Base-by-base conservation (phyloP, 2,113 vertebrate species). In the Falcunculus frontatus region DNA sequence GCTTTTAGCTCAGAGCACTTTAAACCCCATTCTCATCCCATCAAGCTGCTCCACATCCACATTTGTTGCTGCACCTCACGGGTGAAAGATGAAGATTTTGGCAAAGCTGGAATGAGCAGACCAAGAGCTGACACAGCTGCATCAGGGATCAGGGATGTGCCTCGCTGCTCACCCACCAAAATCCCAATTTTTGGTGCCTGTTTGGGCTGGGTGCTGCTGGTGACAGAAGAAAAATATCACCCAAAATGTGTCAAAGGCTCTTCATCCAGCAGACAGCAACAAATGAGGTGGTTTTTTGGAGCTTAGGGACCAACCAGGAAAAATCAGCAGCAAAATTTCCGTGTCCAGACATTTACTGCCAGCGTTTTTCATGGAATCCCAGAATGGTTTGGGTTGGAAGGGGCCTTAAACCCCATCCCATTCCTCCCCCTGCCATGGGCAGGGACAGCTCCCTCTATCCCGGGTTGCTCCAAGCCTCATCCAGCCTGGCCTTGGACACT, bases 51-150 rank as follows among this genome's bases (percentile, higher is more conserved):
- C 75, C 74, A 62, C 39, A 5, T 7, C 23, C 29, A 6, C 29
- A 1, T 70, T 30, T 74, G 4, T 13, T 22, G 17, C n/a, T 88
- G 30, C 53, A 9, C 3, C 0, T 39, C 10, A 0, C 0, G 1
- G 59, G 7, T 27, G 15, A 64, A 72, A 63, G 4, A 12, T 10
- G 50, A 37, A 73, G 35, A 7, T 89, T 84, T 79, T 3, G 9
- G 77, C 27, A 29, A n/a, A 65, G 23, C 35, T 6, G 1, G 35
- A 11, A 13, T 0, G 10, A 73, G 49, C 44, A n/a, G 46, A 26
- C 12, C 53, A 27, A 56, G 49, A 32, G 29, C 33, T 10, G 63
- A 8, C 5, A 1, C 16, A 41, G 63, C 53, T 41, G 41, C 8
- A 3, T 10, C 32, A 2, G 13, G 46, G 1, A 0, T 44, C 53